Base-by-base conservation (phyloP, 2,797 vertebrate species). In the Acanthurus leucopareius region DNA sequence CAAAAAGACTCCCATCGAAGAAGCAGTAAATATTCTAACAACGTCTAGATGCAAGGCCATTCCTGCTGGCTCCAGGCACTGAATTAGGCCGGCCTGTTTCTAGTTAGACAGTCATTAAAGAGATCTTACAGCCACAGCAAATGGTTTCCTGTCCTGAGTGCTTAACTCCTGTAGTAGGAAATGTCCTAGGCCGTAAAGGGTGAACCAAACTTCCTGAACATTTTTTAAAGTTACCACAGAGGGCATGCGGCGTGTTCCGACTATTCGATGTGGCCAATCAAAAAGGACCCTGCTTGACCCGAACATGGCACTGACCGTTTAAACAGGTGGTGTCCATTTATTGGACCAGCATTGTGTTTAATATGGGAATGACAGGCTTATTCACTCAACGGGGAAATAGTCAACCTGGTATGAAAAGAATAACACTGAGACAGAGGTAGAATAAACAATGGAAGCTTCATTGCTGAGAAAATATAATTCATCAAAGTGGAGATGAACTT, bases 91-190 rank as follows among this genome's bases (percentile, higher is more conserved):
- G 75, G 96, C 95, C 97, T 99, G 97, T 97, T 99, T 98, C 97
- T 96, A 96, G 97, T 99, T 99, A 98, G 96, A 94, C 96, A 96
- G 97, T 97, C 97, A 98, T 99, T 99, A 98, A 97, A 96, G 96
- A 98, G 97, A 98, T 97, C 98, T 99, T 97, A 99, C 96, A 91
- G 96, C 95, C 95, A 90, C 91, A 94, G 96, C 95, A 97, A 98
- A 98, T 97, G 95, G 96, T 95, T 99, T 99, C 98, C 98, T 99
- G 97, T 97, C 96, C 96, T 91, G 93, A 98, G 96, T 95, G 96
- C 96, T 99, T 97, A 97, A 97, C 97, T 97, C 96, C 93, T 95
- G 95, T 97, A 97, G 96, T 96, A 97, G 97, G 96, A 97, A 98
- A 96, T 96, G 96, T 96, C 95, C 94, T 92, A 88, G 93, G 95